These are phyloP conservation scores for Bicyclus anynana DNA, from an alignment of 1,140 invertebrate species.

Conservation along the genomic window DNA sequence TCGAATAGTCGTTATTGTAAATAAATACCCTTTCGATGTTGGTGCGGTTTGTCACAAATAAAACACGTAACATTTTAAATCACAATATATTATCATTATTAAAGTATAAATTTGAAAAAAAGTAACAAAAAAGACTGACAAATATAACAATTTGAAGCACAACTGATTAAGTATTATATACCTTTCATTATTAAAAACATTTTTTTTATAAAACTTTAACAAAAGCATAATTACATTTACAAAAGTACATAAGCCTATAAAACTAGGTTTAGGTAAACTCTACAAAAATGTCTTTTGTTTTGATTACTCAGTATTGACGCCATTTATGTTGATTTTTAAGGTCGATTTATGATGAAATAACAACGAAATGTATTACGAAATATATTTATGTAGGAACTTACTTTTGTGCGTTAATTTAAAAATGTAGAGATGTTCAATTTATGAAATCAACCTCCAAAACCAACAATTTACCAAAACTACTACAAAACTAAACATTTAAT, in stretches of 20 bases:
- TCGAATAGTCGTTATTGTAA: too few relatives aligned
- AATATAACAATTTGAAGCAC: slow-evolving; percentile 18
- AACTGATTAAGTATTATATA: slow-evolving; percentile 2
- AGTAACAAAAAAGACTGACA: slow-evolving; percentile 21
- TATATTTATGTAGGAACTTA: too few relatives aligned
- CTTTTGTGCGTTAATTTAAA: too few relatives aligned
- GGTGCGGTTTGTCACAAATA: not conserved
- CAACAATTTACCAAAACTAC: not conserved
- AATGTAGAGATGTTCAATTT: not conserved
- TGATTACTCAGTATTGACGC: not conserved
- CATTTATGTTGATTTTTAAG: not conserved
- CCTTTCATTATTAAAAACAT: not conserved
- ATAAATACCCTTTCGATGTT: too few relatives aligned
- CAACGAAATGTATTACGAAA: too few relatives aligned
- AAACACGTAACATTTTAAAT: slow-evolving; percentile 12
- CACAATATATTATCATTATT: slow-evolving; percentile 15
- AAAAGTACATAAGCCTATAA: slow-evolving; percentile 2
- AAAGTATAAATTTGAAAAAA: slow-evolving; percentile 25
- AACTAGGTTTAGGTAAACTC: not conserved
- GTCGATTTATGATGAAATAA: not conserved
- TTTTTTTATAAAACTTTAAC: not conserved
- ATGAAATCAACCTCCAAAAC: not conserved
- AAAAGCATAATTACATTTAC: not conserved
- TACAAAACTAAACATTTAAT: not conserved
- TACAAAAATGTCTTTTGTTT: not conserved